Base-by-base conservation (phyloP, 2,113 vertebrate genomes). In the Tiliqua scincoides region DNA sequence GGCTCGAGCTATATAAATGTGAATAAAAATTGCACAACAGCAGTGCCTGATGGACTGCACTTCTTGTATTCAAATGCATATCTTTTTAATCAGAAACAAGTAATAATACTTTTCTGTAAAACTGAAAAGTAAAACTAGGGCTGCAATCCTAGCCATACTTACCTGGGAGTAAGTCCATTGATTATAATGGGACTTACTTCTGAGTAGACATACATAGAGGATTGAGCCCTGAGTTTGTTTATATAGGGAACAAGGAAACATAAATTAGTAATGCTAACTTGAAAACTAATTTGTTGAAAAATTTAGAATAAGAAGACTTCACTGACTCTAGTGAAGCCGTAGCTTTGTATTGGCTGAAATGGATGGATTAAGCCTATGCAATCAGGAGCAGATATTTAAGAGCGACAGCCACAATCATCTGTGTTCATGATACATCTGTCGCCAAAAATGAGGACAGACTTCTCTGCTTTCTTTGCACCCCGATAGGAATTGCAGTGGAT, bases 401-500 rank as follows among this genome's bases (percentile, higher is more conserved):
- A 23, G 37, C 30, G 40, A 76, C 35, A 77, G 52, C n/a, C 71
- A 87, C 79, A 35, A 62, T 75, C 30, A n/a, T 23, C 30, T 54
- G 63, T 82, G 62, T 6, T 61, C 18, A 32, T 70, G 35, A 59
- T 61, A 90, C 92, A 63, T 65, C 48, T 89, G 10, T 85, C 87
- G 79, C 72, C 63, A 83, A 84, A 73, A 21, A 14, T 62, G 35
- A 90, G 12, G 81, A 30, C 68, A 2, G 23, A 65, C 73, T 81
- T 21, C 67, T 79, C 90, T 89, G 17, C 78, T 85, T 92, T 43
- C 37, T 62, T 86, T 88, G 77, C 48, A 17, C 94, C 6, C 88
- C 88, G 91, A 79, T 87, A 99, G 99, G 99, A 87, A 99, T 99
- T 59, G 99, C 99, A 10, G 98, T 99, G 85, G 99, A 99, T 96